Evolutionary conservation across 2,888 invertebrate genomes (phyloP), one percentile per base, ranked within the genome.

Genomic region (Pandemis corylana): DNA sequence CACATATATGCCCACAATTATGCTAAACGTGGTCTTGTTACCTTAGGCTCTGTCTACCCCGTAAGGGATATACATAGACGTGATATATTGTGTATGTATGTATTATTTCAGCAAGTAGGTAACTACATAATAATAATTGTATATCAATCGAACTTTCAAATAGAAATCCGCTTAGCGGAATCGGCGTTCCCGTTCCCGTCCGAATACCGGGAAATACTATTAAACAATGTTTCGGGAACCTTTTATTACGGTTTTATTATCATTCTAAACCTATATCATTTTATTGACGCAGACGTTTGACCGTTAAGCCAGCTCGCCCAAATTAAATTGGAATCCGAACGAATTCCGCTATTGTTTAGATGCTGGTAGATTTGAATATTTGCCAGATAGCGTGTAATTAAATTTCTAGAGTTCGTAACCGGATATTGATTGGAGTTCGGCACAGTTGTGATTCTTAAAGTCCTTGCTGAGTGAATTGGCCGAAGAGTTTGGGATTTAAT

Each of bases 341-440:
- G 78, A 79, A 82, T 80, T 80, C 81, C 79, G 77, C 80, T 77
- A 80, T 84, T 84, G 82, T 83, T 84, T 81, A 82, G 80, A 77
- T 78, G 78, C 80, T 68, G 79, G 83, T 83, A 83, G 82, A 87
- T 85, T 87, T 86, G 83, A 87, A 87, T 86, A 87, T 85, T 87
- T 85, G 83, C 83, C 84, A 84, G 82, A 85, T 85, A 81, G 80
- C 79, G 80, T 80, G 78, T 85, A 85, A 87, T 87, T 86, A 86
- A 85, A 85, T 79, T 82, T 85, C 77, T 36, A 13, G 65, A 42
- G 49, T 44, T 5, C n/a, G n/a, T 42, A 65, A 61, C 41, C 41
- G 49, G 53, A 13, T 74, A 51, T 51, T 28, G 44, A 44, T 65
- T 51, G 7, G 42, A 20, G 28, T 49, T 65, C 7, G 28, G 59